Evolutionary conservation across 2,888 invertebrate genomes (phyloP).

Genomic region (Andrena haemorrhoa): DNA sequence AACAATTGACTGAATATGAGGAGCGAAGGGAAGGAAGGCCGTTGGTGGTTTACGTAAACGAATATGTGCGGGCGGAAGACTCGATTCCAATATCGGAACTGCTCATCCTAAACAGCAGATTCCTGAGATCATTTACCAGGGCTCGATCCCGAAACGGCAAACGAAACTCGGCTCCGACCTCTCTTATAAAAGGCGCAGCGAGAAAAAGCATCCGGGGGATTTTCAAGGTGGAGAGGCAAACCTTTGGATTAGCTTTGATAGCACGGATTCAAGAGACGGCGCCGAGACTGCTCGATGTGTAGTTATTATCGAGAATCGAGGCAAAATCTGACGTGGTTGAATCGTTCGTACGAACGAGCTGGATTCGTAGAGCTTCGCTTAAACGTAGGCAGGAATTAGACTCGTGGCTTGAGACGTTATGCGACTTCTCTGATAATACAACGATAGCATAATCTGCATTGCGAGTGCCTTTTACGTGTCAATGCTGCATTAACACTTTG

Average conservation of each 20-base stretch:
- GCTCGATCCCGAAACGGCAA: constrained; percentile 12
- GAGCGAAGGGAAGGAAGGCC: background rate
- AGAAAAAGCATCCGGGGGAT: constrained; percentile 3
- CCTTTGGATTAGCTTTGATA: background rate
- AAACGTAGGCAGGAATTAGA: too few relatives aligned
- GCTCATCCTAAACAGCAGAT: constrained; percentile 37
- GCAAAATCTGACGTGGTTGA: background rate
- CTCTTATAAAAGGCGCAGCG: constrained; percentile 6
- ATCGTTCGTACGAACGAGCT: too few relatives aligned
- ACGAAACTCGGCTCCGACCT: constrained; percentile 26
- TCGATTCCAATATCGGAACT: constrained; percentile 32
- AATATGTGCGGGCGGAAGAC: constrained; percentile 1
- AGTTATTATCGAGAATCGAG: background rate
- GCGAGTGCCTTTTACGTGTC: too few relatives aligned
- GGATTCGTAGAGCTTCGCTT: too few relatives aligned
- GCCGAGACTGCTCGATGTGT: background rate
- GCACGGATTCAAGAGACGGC: background rate
- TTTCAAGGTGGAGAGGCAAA: constrained; percentile 29
- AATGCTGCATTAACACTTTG: too few relatives aligned
- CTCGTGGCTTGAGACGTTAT: too few relatives aligned
- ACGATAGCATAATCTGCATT: too few relatives aligned
- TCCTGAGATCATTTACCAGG: constrained; percentile 25
- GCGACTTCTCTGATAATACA: too few relatives aligned
- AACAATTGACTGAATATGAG: constrained; percentile 31
- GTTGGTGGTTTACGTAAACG: background rate